Percentiles rank a stretch among this genome's conserved stretches.
Evolutionary conservation across 2,888 invertebrate genomes (phyloP).

Genomic region (Cephus pygmeus): DNA sequence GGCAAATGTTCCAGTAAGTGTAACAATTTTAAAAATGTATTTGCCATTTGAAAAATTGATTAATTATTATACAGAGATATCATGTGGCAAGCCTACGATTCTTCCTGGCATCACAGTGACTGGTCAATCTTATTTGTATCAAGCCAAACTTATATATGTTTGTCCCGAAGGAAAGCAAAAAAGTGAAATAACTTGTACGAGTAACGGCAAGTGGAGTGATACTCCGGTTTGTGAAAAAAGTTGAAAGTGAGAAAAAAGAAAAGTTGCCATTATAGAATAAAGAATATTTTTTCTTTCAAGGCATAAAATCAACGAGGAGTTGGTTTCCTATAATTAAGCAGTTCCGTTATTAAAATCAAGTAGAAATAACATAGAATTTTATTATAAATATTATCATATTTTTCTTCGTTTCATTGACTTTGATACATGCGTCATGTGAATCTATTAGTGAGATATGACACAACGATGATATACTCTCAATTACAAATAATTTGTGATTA

Average conservation of each 20-base stretch:
- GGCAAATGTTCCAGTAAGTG: constrained; percentile 68
- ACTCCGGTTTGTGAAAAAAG: constrained; percentile 35
- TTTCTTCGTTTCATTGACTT: constrained; percentile 20
- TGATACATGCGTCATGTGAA: constrained; percentile 15
- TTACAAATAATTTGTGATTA: constrained; percentile 12
- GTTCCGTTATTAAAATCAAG: constrained; percentile 13
- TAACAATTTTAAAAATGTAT: constrained; percentile 5
- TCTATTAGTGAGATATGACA: not conserved
- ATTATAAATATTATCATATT: constrained; percentile 25
- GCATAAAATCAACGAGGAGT: not conserved
- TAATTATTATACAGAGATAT: constrained; percentile 61
- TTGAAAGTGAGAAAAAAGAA: constrained; percentile 4
- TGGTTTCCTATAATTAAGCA: not conserved
- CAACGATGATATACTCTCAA: not conserved
- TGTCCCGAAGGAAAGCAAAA: constrained; percentile 44
- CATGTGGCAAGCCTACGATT: constrained; percentile 68
- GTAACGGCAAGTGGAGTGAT: constrained; percentile 52
- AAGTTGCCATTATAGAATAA: constrained; percentile 4
- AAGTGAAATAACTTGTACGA: constrained; percentile 60
- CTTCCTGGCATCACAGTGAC: constrained; percentile 59
- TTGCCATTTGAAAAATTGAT: not conserved
- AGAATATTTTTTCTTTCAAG: not conserved
- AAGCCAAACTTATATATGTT: constrained; percentile 62
- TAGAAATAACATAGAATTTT: constrained; percentile 27
- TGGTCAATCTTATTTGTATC: constrained; percentile 68